Conservation (phyloP, 2,797 vertebrate genomes). For the Arctocebus calabarensis region DNA sequence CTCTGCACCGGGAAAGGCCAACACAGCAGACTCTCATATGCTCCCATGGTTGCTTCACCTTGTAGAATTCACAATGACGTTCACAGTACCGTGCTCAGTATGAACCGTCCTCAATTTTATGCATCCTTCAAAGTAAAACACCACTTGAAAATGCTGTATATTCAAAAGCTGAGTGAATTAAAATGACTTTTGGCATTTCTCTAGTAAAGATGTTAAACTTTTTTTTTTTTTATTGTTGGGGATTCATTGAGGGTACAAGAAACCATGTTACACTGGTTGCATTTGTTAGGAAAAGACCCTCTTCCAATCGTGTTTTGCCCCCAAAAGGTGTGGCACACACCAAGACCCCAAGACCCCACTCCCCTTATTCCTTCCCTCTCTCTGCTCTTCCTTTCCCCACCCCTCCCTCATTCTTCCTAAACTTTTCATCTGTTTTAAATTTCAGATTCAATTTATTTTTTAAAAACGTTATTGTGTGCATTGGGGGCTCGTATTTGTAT, state of each 20-base stretch:
- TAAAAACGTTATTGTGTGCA: background rate
- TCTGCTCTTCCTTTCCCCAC: too few species aligned
- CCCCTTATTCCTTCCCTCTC: too few species aligned
- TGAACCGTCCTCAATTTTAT: constrained; percentile 64
- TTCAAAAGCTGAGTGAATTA: constrained; percentile 31
- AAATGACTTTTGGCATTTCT: background rate
- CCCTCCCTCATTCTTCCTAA: too few species aligned
- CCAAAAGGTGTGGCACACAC: too few species aligned
- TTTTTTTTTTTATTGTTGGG: too few species aligned
- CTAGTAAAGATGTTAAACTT: background rate
- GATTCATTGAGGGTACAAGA: too few species aligned
- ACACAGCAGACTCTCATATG: constrained; percentile 37
- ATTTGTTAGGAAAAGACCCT: too few species aligned
- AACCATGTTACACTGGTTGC: too few species aligned
- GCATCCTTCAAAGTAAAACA: constrained; percentile 13
- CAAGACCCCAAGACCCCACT: too few species aligned
- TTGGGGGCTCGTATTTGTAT: background rate
- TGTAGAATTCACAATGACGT: constrained; percentile 62
- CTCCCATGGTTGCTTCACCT: constrained; percentile 62
- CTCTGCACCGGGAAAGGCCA: constrained; percentile 38
- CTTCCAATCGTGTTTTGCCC: too few species aligned
- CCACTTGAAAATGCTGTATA: constrained; percentile 63
- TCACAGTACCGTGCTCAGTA: constrained; percentile 52
- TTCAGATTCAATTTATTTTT: background rate
- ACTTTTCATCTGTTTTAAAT: background rate